Base-by-base conservation (phyloP, 2,888 invertebrate species). In the Galeruca laticollis region DNA sequence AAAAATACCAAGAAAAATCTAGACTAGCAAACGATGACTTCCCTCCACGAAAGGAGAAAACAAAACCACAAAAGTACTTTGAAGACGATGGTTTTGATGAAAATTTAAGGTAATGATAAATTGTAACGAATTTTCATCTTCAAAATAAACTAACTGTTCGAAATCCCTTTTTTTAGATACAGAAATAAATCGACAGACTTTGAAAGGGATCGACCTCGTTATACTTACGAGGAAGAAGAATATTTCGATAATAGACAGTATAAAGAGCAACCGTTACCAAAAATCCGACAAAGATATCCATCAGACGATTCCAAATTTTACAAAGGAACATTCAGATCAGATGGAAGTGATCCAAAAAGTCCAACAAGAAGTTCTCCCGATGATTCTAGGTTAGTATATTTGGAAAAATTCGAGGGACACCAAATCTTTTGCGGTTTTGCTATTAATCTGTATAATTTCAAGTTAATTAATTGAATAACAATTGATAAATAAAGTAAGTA, bases 71-170 rank as follows among this genome's bases (percentile, higher is more conserved):
- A 13, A 80, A 79, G 69, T 82, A 82, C 66, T 81, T 79, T 54
- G 83, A 82, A n/a, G 82, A 83, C 63, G 83, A 83, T 68, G 83
- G 83, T 18, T 83, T 83, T 63, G 82, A 82, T 62, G 83, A 84
- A 72, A 79, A 78, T 68, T 74, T 82, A 15, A 78, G 81, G 77
- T 81, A 74, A 74, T 60, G 59, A 31, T 43, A 4, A 4, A 43
- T n/a, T 43, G 3, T 2, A 21, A 6, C 40, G 3, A 37, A 37
- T 69, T 37, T 37, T 43, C 5, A 1, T 40, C 11, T 18, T 40
- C 15, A 15, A n/a, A n/a, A n/a, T n/a, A n/a, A n/a, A 4, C 49
- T 15, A 11, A 49, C n/a, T 15, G 2, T 10, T n/a, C 8, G 1
- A 18, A 37, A 21, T 31, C 63, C 51, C 26, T 51, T 33, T 68